Conservation (phyloP, 2,888 invertebrate species). For the Cactoblastis cactorum region DNA sequence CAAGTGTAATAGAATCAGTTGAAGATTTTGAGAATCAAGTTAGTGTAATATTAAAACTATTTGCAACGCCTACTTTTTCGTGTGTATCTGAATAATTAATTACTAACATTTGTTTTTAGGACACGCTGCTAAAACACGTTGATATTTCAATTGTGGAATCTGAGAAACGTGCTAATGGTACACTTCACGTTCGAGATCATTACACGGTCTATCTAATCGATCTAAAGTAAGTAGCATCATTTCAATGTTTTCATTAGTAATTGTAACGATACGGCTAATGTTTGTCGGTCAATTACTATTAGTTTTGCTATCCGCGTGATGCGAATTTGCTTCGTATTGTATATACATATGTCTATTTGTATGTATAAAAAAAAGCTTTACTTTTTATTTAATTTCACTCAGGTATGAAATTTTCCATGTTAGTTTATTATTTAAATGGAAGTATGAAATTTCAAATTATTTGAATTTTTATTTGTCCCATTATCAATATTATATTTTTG, state of each 20-base stretch:
- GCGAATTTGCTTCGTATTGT: not conserved
- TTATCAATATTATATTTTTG: too few species aligned
- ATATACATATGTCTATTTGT: not conserved
- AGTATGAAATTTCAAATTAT: too few species aligned
- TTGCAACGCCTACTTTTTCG: slow-evolving; percentile 53
- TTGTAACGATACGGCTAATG: slow-evolving; percentile 26
- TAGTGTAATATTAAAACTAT: slow-evolving; percentile 25
- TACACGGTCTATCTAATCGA: slow-evolving; percentile 89
- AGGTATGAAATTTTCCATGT: too few species aligned
- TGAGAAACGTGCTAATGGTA: slow-evolving; percentile 86
- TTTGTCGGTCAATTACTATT: slow-evolving; percentile 33
- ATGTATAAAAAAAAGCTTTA: too few species aligned
- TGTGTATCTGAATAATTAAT: slow-evolving; percentile 11
- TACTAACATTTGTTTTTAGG: slow-evolving; percentile 65
- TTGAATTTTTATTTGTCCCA: too few species aligned
- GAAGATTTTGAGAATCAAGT: slow-evolving; percentile 66
- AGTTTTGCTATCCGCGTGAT: slow-evolving; percentile 20
- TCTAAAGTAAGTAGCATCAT: slow-evolving; percentile 81
- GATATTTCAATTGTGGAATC: slow-evolving; percentile 88
- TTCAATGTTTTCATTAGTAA: slow-evolving; percentile 43
- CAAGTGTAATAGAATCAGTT: slow-evolving; percentile 50
- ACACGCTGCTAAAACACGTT: slow-evolving; percentile 83
- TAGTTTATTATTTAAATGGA: too few species aligned
- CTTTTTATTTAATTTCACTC: too few species aligned
- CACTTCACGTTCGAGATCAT: slow-evolving; percentile 86